Conservation (phyloP, 2,888 invertebrate species). For the Blera fallax region DNA sequence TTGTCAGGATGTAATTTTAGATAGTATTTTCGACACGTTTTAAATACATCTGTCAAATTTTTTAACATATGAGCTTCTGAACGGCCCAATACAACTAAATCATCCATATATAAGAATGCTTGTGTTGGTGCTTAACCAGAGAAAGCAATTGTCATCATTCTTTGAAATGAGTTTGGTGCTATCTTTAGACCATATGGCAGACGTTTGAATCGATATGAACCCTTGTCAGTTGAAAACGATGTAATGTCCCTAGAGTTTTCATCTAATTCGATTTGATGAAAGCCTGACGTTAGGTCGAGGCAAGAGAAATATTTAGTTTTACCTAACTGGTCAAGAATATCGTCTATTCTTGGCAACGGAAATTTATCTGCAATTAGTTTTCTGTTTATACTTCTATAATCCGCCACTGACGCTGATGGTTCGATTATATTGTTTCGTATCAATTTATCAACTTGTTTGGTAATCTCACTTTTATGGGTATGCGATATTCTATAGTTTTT, state of each 20-base stretch:
- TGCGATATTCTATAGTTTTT: constrained; percentile 18
- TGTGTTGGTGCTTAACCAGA: constrained; percentile 58
- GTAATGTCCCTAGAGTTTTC: constrained; percentile 20
- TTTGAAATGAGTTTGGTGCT: constrained; percentile 66
- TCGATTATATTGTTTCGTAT: not conserved
- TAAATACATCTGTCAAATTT: constrained; percentile 20
- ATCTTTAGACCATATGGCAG: constrained; percentile 73
- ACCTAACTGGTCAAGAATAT: constrained; percentile 14
- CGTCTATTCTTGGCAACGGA: constrained; percentile 40
- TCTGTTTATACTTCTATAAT: constrained; percentile 12
- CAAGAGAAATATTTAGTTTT: constrained; percentile 1
- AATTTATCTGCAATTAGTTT: constrained; percentile 23
- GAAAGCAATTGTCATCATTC: constrained; percentile 75
- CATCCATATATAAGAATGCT: constrained; percentile 74
- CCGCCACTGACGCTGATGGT: constrained; percentile 14
- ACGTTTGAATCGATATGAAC: constrained; percentile 71
- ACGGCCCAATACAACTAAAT: constrained; percentile 73
- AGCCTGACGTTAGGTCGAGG: constrained; percentile 17
- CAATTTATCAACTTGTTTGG: not conserved
- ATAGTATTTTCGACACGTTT: constrained; percentile 13
- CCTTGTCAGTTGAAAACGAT: constrained; percentile 30
- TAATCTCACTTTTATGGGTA: not conserved
- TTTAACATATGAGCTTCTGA: constrained; percentile 46
- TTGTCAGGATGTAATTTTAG: constrained; percentile 60
- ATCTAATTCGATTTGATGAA: not conserved